A percentile compares a stretch with the other conserved stretches of the same genome.
These are phyloP conservation scores for Melopsittacus undulatus DNA, from an alignment of 2,797 vertebrate species.

Conservation along the genomic window DNA sequence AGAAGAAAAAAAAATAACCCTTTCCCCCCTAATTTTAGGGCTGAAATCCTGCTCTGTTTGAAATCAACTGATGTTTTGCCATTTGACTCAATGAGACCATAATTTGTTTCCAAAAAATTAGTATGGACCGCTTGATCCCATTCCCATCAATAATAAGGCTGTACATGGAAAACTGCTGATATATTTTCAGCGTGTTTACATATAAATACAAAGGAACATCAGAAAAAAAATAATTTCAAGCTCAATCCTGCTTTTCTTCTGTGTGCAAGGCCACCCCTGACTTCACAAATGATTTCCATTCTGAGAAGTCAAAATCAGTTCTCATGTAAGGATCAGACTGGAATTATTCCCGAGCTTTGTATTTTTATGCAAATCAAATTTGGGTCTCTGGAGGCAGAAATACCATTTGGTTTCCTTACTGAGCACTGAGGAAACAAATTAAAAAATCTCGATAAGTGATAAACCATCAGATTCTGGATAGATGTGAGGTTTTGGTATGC, in stretches of 20 bases:
- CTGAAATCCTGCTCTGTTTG: not conserved
- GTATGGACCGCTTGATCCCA: slow-evolving; percentile 20
- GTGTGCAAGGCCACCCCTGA: not conserved
- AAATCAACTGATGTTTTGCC: slow-evolving; percentile 58
- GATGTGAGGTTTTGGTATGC: not conserved
- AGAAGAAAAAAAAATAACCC: not conserved
- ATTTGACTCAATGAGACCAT: slow-evolving; percentile 7
- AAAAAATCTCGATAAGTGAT: not conserved
- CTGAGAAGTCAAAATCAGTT: slow-evolving; percentile 20
- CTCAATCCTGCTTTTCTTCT: slow-evolving; percentile 12
- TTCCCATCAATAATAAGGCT: slow-evolving; percentile 36
- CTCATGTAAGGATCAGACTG: not conserved
- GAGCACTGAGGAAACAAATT: not conserved
- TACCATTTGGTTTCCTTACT: not conserved
- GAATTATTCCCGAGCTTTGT: not conserved
- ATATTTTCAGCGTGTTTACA: slow-evolving; percentile 28
- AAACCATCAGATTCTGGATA: not conserved
- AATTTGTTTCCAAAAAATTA: not conserved
- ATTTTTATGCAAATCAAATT: not conserved
- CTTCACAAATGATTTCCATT: not conserved
- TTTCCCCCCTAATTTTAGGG: not conserved
- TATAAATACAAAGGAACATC: slow-evolving; percentile 24
- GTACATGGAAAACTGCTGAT: not conserved
- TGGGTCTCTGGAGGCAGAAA: not conserved
- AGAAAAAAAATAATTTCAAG: not conserved